Base-by-base conservation (phyloP, 1,140 invertebrate species). In the Drosophila ohnishii region DNA sequence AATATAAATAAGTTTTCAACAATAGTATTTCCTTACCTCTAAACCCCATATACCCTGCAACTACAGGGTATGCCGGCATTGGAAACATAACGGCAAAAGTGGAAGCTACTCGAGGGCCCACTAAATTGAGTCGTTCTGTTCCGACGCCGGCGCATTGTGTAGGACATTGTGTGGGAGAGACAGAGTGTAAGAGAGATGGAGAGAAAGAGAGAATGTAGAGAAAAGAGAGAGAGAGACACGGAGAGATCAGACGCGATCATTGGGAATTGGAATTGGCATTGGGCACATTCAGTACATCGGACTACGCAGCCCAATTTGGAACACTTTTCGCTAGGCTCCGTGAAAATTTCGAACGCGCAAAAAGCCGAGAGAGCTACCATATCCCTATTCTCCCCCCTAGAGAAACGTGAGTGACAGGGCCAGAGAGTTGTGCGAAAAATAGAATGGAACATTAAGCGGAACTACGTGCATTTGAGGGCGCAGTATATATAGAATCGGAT, bases 91-190 rank as follows among this genome's bases (percentile, higher is more conserved):
- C 83, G 65, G 83, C 62, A 78, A 72, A 73, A 80, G 62, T 64
- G 62, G 56, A 67, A 64, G 67, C 61, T 16, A 48, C 51, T 58
- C 65, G 69, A 71, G 69, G 69, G 69, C 66, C 79, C 56, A 82
- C 82, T 87, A 86, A 87, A 86, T 86, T 87, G 82, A 86, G 71
- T 87, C 79, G 82, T 82, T 78, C 48, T 59, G 62, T 60, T 67
- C 64, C 80, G 80, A 69, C 80, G 80, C 70, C 64, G 78, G 80
- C 75, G 78, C 72, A 67, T 16, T 74, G 82, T 72, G 83, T 85
- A 87, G 82, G 82, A 85, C 75, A 80, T 64, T 30, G 30, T 57
- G 59, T 75, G 61, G 53, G 60, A 65, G 58, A 48, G 35, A 14
- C 35, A 56, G 32, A 39, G 37, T 32, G 40, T 34, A 35, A 57